Evolutionary conservation across 2,113 vertebrate genomes (phyloP).

Genomic region (Romanogobio albipinnatus): DNA sequence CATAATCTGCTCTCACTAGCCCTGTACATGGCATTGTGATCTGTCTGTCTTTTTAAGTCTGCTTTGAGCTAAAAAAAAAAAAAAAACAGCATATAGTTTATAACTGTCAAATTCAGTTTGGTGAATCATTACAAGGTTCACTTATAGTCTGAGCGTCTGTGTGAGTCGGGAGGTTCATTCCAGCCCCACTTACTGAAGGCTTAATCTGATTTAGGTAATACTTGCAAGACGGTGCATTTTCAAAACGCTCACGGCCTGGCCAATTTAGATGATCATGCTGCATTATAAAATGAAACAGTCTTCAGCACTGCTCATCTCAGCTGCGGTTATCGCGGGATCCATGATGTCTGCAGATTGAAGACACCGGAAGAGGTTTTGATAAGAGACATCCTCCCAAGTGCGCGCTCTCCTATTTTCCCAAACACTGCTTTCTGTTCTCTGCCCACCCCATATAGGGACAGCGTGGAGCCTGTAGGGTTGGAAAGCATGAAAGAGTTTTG

Average conservation of each 20-base stretch:
- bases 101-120: background rate
- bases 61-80: background rate
- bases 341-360: conserved; percentile 29
- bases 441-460: background rate
- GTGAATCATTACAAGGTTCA: background rate
- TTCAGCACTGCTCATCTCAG: background rate
- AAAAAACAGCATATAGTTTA: background rate
- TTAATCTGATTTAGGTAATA: conserved; percentile 22
- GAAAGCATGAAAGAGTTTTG: background rate
- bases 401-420: background rate
- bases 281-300: background rate
- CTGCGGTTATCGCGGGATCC: background rate
- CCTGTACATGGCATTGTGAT: background rate
- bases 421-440: background rate
- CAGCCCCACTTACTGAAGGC: background rate
- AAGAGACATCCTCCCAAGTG: conserved; percentile 30
- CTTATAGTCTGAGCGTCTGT: background rate
- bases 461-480: background rate
- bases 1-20: conserved; percentile 37
- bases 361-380: conserved; percentile 37
- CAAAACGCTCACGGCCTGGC: background rate
- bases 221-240: background rate
- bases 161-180: background rate
- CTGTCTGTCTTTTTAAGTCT: background rate
- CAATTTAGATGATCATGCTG: background rate